Evolutionary conservation across 2,888 invertebrate genomes (phyloP), one percentile per base, ranked within the genome.

Genomic region (Ornithoptera alexandrae): DNA sequence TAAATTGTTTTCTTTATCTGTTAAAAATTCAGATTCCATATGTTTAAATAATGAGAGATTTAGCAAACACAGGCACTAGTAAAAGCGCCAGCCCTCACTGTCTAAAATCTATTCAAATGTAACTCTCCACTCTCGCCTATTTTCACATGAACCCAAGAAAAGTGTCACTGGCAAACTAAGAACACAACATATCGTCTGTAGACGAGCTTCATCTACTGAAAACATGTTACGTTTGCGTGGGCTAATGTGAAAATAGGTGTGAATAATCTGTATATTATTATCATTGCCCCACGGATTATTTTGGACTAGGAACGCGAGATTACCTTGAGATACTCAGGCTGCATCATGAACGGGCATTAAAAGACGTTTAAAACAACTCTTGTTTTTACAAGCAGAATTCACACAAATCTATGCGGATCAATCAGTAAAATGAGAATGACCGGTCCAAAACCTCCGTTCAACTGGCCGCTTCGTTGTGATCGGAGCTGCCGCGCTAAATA

Each of bases 11-110:
- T 85, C 83, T 84, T 84, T 88, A 91, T 93, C 93, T 93, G 93
- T 85, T 78, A 84, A 93, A 88, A 92, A 93, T 90, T 86, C 85
- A 92, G 92, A 89, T 92, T 91, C 92, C 92, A 92, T 92, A 90
- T 86, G 91, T 90, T 88, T 89, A 83, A 80, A 81, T 81, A 81
- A 80, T 75, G 74, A 78, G 78, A 74, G 78, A 76, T 76, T 74
- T 74, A 74, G 71, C 68, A 70, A 72, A 70, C 15, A 46, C 70
- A 71, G 65, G 30, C 59, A 67, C 53, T 63, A 66, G 36, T 50
- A 60, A 72, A 57, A 70, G 60, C 73, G 68, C 71, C 77, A 79
- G 79, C 74, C 75, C 71, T 75, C 72, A 73, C 74, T 76, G 76
- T 77, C 76, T 76, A 79, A 78, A 75, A 74, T 70, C 63, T 67